Base-by-base conservation (phyloP, 2,888 invertebrate genomes). In the Athalia cordata region DNA sequence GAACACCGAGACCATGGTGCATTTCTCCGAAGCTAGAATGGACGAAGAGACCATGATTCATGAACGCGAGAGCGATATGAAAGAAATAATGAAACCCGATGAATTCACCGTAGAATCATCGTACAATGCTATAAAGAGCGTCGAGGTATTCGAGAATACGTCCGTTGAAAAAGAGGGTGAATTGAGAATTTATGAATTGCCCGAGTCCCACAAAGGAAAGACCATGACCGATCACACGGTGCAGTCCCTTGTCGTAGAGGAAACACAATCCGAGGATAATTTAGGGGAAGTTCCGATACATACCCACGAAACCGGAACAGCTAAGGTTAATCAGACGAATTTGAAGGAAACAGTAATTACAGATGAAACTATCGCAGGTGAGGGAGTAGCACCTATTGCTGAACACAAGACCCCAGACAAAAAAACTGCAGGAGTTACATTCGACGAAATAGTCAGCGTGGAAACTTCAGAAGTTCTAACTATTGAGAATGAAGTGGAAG, bases 11-110 rank as follows among this genome's bases (percentile, higher is more conserved):
- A 85, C 92, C 78, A 90, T 91, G 49, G 84, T 95, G 43, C 91
- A 94, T 85, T 93, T 94, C 5, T 91, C 92, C 43, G 93, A 93
- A 87, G 94, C 95, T 1, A 94, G 93, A 86, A 92, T 94, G 84
- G 88, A 95, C 52, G 92, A 93, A 8, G 91, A 93, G 83, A 92
- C 93, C 3, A 84, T 93, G 29, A 86, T 93, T 13, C 94, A 94
- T 81, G 96, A 96, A 84, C 93, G 93, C 83, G 96, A 96, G 90
- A 89, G 84, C 1, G 84, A 84, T 4, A 84, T 90, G 68, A 90
- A 91, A 77, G 86, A 90, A 47, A 79, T 84, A 61, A 84, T 85
- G 52, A 85, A 86, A 81, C 91, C 91, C 1, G 89, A 90, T 78
- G 82, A 87, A 64, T 88, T 87, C 55, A 86, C 85, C 29, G 88